Evolutionary conservation across 2,888 invertebrate genomes (phyloP).

Genomic region (Leptopterna dolabrata): DNA sequence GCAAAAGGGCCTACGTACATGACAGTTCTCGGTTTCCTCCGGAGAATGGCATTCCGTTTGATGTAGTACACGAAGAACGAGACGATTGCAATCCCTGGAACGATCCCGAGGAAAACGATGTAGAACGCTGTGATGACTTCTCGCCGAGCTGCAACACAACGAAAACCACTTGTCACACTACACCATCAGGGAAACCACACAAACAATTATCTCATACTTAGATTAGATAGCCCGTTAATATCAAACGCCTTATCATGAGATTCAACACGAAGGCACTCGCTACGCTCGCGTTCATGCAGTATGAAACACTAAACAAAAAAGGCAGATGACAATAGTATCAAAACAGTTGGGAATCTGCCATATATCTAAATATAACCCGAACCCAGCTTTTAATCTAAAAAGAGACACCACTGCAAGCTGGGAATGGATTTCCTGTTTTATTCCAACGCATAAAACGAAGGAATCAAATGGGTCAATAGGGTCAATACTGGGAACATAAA

Average conservation of each 20-base stretch:
- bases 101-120: conserved; percentile 87
- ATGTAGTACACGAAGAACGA: conserved; percentile 81
- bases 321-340: conserved; percentile 12
- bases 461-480: too few relatives aligned
- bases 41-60: conserved; percentile 74
- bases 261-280: conserved; percentile 1
- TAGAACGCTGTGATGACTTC: conserved; percentile 85
- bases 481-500: background rate
- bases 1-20: conserved; percentile 60
- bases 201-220: conserved; percentile 29
- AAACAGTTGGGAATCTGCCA: conserved; percentile 36
- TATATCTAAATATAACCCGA: conserved; percentile 20
- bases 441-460: background rate
- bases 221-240: conserved; percentile 27
- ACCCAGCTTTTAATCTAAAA: conserved; percentile 15
- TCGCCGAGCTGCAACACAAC: conserved; percentile 75
- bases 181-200: conserved; percentile 36
- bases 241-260: background rate
- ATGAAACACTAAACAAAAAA: background rate
- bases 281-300: conserved; percentile 28
- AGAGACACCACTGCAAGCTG: background rate
- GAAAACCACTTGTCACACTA: background rate
- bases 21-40: conserved; percentile 67
- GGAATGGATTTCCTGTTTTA: background rate
- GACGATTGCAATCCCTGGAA: conserved; percentile 78